Conservation (phyloP, 2,797 vertebrate species). For the Pteropus rufus region DNA sequence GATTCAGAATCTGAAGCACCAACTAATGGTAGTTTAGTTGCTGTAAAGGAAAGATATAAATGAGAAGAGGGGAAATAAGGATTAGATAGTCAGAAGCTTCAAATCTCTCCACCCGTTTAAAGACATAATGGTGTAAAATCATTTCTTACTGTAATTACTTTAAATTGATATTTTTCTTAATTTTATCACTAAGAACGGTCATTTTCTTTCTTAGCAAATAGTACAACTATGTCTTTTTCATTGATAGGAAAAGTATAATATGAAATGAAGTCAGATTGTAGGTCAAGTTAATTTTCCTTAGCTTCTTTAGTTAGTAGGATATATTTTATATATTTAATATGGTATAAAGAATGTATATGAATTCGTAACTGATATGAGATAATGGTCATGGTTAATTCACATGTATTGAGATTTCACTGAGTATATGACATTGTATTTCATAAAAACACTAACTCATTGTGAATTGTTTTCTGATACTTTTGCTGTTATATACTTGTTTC, state of each 20-base stretch:
- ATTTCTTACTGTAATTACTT: neutral
- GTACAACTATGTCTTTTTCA: neutral
- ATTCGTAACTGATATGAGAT: neutral
- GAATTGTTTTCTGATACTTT: neutral
- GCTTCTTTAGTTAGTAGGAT: neutral
- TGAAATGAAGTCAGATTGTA: neutral
- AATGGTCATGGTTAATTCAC: constrained; percentile 19
- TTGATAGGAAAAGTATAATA: neutral
- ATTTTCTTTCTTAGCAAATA: neutral
- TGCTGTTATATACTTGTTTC: neutral
- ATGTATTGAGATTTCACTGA: neutral
- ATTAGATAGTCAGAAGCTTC: neutral
- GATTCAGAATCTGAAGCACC: neutral
- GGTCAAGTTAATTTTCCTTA: neutral
- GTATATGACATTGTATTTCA: neutral
- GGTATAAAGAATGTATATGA: constrained; percentile 5
- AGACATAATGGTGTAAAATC: neutral
- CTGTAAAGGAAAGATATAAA: neutral
- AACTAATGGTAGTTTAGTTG: neutral
- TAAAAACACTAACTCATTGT: neutral
- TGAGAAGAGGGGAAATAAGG: neutral
- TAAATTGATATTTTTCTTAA: constrained; percentile 4
- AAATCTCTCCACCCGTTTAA: neutral
- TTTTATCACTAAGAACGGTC: neutral
- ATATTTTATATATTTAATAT: constrained; percentile 19